Base-by-base conservation (phyloP, 2,797 vertebrate genomes). In the Loris lydekkerianus region DNA sequence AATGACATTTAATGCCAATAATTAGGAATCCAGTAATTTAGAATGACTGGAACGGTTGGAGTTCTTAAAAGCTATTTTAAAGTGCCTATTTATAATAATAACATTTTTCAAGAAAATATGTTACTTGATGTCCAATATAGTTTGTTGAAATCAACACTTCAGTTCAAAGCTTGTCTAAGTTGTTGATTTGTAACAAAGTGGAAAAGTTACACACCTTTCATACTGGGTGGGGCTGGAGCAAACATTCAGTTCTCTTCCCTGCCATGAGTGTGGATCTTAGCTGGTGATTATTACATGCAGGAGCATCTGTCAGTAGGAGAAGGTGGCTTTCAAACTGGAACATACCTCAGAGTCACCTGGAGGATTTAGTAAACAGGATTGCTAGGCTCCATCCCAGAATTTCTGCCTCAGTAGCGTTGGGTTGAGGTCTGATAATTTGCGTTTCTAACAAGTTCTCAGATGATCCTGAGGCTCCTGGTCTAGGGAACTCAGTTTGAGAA, bases 21-120 rank as follows among this genome's bases (percentile, higher is more conserved):
- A 84, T 93, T 93, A 86, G 72, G 61, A 89, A 86, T 11, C 15
- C 78, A 69, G 53, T 77, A 56, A 94, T 86, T 80, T 92, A 67
- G 21, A 90, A 78, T 87, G 43, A 89, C 13, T 80, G 6, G 21
- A 75, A 37, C 13, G 78, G 5, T 91, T 89, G 53, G 34, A n/a
- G 49, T 40, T 93, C 40, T 34, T 93, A 14, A 69, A 86, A 93
- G 29, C 5, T 46, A 15, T 72, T 96, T 93, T 67, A 13, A 80
- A 73, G 29, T 93, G 10, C 3, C 49, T 78, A 46, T 89, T 92
- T 80, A 40, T 81, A 94, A 94, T 83, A 95, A 84, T 91, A 46
- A 87, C 23, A 70, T 83, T 94, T 93, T 87, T 72, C 23, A 63
- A 84, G 31, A 82, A 72, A 92, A 80, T 61, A 29, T 65, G 29